Evolutionary conservation across 2,797 vertebrate genomes (phyloP).

Genomic region (Sebastes glaucus): DNA sequence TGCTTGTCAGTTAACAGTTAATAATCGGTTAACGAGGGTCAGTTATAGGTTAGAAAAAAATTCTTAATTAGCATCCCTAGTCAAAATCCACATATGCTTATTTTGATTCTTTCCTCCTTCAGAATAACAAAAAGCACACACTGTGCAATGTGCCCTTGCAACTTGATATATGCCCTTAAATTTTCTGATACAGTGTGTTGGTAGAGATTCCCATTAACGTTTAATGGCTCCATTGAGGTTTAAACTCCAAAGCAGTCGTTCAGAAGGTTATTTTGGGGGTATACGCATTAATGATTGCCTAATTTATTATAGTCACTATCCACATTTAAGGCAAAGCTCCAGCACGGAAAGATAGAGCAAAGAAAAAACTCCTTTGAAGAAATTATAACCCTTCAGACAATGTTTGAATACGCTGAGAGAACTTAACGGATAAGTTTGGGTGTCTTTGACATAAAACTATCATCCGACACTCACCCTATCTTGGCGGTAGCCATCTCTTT

Average conservation of each 20-base stretch:
- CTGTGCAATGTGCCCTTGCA: neutral
- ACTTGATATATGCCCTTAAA: neutral
- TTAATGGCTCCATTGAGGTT: conserved; percentile 28
- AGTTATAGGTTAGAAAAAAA: too few species aligned
- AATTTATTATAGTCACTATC: conserved; percentile 7
- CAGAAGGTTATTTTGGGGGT: neutral
- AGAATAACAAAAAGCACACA: neutral
- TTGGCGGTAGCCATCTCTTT: neutral
- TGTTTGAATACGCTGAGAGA: conserved; percentile 7
- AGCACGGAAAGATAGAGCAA: neutral
- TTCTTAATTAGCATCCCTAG: too few species aligned
- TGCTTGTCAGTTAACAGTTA: neutral
- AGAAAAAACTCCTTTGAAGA: conserved; percentile 8
- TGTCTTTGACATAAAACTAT: conserved; percentile 2
- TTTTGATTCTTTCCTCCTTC: neutral
- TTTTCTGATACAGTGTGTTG: neutral
- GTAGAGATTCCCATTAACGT: neutral
- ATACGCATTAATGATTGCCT: neutral
- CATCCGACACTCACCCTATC: neutral
- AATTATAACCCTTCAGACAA: neutral
- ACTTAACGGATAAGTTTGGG: neutral
- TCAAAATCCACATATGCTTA: neutral
- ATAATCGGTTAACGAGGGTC: neutral
- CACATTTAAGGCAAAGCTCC: neutral
- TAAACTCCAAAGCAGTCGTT: neutral